A percentile compares a stretch with the other conserved stretches of the same genome.
Evolutionary conservation across 2,113 vertebrate genomes (phyloP).

Genomic region (Larimichthys crocea): DNA sequence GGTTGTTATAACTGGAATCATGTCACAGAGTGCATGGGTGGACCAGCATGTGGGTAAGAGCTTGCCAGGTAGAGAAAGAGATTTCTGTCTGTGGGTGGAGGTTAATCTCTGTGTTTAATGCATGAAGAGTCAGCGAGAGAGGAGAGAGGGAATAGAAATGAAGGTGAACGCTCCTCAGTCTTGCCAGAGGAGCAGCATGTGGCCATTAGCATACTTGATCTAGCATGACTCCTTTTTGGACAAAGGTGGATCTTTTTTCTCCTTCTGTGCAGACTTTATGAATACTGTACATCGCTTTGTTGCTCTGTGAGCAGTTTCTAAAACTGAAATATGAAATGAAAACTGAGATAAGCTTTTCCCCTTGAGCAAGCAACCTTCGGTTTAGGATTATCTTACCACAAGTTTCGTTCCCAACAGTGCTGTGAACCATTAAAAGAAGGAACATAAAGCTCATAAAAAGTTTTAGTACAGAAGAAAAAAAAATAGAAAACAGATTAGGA

Average conservation of each 20-base stretch:
- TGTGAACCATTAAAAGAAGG: not conserved
- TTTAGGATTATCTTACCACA: not conserved
- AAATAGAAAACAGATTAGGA: conserved; percentile 26
- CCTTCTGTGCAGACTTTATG: not conserved
- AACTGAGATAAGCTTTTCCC: not conserved
- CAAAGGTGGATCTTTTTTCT: not conserved
- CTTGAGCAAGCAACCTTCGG: not conserved
- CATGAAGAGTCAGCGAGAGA: conserved; percentile 43
- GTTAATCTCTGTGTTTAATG: conserved; percentile 69
- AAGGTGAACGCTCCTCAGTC: conserved; percentile 32
- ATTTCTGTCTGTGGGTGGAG: conserved; percentile 69
- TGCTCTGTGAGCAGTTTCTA: not conserved
- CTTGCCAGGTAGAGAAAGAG: conserved; percentile 66
- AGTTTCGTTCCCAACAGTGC: not conserved
- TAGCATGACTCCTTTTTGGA: conserved; percentile 15
- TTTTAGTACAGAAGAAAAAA: not conserved
- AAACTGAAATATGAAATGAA: not conserved
- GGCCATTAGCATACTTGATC: conserved; percentile 33
- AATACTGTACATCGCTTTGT: not conserved
- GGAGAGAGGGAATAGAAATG: conserved; percentile 15
- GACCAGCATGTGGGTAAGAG: conserved; percentile 63
- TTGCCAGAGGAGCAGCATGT: conserved; percentile 13
- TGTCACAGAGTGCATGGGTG: conserved; percentile 53
- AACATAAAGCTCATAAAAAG: conserved; percentile 5
- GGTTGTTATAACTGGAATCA: conserved; percentile 36